phyloP scores from a whole-genome alignment of 2,888 invertebrate genomes.

The Polietes domitor region DNA sequence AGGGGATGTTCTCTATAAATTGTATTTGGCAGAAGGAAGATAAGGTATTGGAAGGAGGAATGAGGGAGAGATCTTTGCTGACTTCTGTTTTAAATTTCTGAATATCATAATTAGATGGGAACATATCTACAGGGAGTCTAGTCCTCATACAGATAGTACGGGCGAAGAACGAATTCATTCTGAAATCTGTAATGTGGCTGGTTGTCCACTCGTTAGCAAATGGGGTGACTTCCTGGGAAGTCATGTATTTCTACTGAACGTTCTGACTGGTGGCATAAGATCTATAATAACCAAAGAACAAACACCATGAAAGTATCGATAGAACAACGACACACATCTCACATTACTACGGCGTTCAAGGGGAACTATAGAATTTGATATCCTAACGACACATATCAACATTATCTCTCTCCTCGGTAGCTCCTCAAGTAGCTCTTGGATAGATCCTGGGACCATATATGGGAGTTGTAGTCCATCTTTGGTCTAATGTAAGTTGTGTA shows the following conservation, averaged over 20 bases:
- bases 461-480: neutral
- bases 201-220: neutral
- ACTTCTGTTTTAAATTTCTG: neutral
- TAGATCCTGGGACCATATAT: neutral
- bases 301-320: neutral
- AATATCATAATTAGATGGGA: neutral
- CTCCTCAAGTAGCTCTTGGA: neutral
- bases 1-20: conserved; percentile 7
- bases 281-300: neutral
- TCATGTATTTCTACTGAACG: neutral
- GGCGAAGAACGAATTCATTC: neutral
- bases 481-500: neutral
- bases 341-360: neutral
- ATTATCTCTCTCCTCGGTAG: neutral
- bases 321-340: neutral
- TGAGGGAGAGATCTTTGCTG: neutral
- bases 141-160: neutral
- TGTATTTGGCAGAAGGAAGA: neutral
- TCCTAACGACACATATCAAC: neutral
- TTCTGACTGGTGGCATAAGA: neutral
- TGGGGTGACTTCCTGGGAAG: neutral
- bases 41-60: neutral
- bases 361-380: neutral
- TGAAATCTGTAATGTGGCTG: neutral
- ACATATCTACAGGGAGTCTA: neutral